Evolutionary conservation across 2,888 invertebrate species (phyloP).

Genomic region (Ceraclea dissimilis): DNA sequence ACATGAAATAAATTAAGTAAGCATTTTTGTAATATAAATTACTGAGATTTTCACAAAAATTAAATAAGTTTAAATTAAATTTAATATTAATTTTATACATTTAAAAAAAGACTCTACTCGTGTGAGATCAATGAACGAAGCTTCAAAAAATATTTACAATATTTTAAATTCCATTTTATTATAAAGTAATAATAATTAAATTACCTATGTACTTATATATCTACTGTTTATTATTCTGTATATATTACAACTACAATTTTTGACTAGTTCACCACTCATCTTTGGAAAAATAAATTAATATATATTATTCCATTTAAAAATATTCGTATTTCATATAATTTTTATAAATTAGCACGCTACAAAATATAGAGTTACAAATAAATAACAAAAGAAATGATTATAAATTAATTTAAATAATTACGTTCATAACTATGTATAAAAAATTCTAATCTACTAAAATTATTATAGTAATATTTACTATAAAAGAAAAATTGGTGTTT

Average conservation of each 20-base stretch:
- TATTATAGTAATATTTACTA: background rate
- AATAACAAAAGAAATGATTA: background rate
- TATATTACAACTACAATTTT: background rate
- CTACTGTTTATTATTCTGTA: too few relatives aligned
- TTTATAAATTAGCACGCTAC: background rate
- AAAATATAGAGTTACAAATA: background rate
- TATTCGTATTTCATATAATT: background rate
- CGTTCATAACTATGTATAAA: background rate
- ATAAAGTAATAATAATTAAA: background rate
- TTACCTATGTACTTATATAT: too few relatives aligned
- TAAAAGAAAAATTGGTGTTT: too few relatives aligned
- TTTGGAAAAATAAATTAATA: conserved; percentile 5
- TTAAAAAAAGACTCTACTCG: conserved; percentile 11
- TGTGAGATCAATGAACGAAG: conserved; percentile 14
- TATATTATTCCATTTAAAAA: background rate
- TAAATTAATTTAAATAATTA: background rate
- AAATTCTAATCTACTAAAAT: background rate
- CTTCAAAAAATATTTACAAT: background rate
- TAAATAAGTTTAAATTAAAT: background rate
- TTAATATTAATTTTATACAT: background rate
- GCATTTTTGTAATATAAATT: too few relatives aligned
- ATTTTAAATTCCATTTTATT: background rate
- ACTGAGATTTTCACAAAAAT: too few relatives aligned
- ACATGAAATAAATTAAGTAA: too few relatives aligned
- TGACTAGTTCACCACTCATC: conserved; percentile 25